A percentile compares a stretch with the other conserved stretches of the same genome.
Conservation (phyloP, 2,888 invertebrate species). For the Drosophila siamana region DNA sequence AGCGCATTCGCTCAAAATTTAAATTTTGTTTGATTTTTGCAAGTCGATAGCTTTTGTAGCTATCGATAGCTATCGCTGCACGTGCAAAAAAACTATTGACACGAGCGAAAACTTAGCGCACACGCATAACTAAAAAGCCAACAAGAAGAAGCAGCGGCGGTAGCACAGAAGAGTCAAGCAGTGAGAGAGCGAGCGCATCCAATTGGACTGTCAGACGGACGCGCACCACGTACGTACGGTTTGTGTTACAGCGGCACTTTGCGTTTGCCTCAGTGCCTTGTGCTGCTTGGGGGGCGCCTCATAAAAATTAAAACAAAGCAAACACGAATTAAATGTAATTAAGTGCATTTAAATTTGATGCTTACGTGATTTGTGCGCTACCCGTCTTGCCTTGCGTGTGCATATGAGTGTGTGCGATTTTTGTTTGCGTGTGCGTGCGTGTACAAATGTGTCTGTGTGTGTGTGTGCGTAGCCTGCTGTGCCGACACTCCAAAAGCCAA, state of each 20-base stretch:
- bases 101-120: constrained; percentile 56
- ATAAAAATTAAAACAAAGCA: constrained; percentile 57
- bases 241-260: constrained; percentile 62
- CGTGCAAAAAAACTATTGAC: constrained; percentile 60
- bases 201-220: constrained; percentile 62
- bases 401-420: constrained; percentile 24
- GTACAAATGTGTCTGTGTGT: too few species aligned
- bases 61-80: constrained; percentile 64
- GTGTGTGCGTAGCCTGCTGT: constrained; percentile 20
- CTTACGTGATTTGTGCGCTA: constrained; percentile 63
- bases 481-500: constrained; percentile 4
- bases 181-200: constrained; percentile 57
- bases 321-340: constrained; percentile 68
- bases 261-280: not conserved
- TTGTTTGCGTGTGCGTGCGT: constrained; percentile 25
- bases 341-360: constrained; percentile 71
- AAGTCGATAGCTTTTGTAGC: constrained; percentile 31
- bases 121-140: constrained; percentile 58
- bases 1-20: constrained; percentile 13
- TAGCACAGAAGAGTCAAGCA: constrained; percentile 1
- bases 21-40: constrained; percentile 24
- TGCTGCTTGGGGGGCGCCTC: constrained; percentile 19
- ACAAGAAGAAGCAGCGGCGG: constrained; percentile 38
- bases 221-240: constrained; percentile 65
- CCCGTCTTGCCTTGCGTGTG: constrained; percentile 43